These are phyloP conservation scores for Adrianichthys oophorus DNA, from an alignment of 2,797 vertebrate genomes.

Conservation along the genomic window DNA sequence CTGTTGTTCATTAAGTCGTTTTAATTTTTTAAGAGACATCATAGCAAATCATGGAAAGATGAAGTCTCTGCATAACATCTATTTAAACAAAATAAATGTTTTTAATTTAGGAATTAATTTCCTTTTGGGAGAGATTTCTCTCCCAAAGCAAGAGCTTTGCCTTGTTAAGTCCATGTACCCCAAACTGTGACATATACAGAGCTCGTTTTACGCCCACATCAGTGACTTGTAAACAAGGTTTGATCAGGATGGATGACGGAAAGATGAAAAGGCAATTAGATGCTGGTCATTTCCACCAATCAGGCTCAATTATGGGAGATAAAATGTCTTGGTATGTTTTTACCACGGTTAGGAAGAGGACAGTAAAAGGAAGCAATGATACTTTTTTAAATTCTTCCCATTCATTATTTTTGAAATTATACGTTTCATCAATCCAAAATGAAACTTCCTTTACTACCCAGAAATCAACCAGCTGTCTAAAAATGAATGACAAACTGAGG, in stretches of 20 bases:
- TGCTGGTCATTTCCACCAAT: constrained; percentile 11
- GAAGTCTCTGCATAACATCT: too few relatives aligned
- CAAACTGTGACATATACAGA: constrained; percentile 7
- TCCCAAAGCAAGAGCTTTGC: too few relatives aligned
- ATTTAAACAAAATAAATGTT: too few relatives aligned
- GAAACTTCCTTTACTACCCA: too few relatives aligned
- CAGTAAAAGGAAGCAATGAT: not conserved
- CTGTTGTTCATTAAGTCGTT: not conserved
- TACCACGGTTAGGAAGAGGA: not conserved
- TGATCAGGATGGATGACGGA: constrained; percentile 19
- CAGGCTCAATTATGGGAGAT: constrained; percentile 12
- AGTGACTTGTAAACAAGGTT: constrained; percentile 6
- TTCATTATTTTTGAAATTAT: not conserved
- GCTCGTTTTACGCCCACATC: not conserved
- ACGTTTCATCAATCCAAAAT: too few relatives aligned
- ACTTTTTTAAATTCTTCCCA: not conserved
- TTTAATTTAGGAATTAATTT: too few relatives aligned
- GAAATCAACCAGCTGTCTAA: too few relatives aligned
- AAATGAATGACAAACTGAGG: not conserved
- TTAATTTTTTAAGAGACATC: not conserved
- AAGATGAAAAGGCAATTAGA: constrained; percentile 6
- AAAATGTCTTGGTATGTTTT: not conserved
- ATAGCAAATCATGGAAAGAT: not conserved
- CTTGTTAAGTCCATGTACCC: not conserved
- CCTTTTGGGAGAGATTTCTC: too few relatives aligned